Base-by-base conservation (phyloP, 2,888 invertebrate genomes). In the Hypselothyrea guttata region DNA sequence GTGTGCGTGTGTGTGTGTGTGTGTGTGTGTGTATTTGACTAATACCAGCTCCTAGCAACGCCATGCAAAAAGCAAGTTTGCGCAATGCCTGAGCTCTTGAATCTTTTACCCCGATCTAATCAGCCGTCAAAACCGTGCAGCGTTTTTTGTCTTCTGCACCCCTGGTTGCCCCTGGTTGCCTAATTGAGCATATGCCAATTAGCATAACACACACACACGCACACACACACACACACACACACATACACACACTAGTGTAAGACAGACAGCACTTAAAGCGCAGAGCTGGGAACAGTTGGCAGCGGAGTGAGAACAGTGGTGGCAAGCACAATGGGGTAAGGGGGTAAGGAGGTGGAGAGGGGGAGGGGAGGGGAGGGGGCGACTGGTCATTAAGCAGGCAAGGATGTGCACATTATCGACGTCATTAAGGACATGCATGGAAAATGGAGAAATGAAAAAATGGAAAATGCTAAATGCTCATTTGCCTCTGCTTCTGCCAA, bases 101-200 rank as follows among this genome's bases (percentile, higher is more conserved):
- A 72, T 77, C 72, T 72, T 78, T 78, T 77, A 81, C 78, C 78
- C 78, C 78, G 78, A 79, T 76, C 60, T 72, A 79, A 81, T 81
- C 83, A 79, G 81, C 57, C 59, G 74, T 40, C 63, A 74, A 71
- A 74, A 56, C 61, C 30, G 56, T 44, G 49, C 12, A 63, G 40
- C 22, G 52, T 53, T 48, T 34, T 57, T 58, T 52, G 40, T 38
- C 45, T 48, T 27, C 62, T 48, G 37, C 22, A 1, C 9, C 37
- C 27, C 49, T 35, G 8, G 68, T 68, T 68, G 68, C 57, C 68
- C 57, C 18, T 45, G 59, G 70, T 49, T 64, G 69, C 68, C 73
- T 75, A 84, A 82, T 81, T 84, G 77, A 77, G 84, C 82, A 77
- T 84, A 82, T 82, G 84, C 84, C 82, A 82, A 82, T 82, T 84